Base-by-base conservation (phyloP, 2,113 vertebrate species). In the Pangasianodon gigas region DNA sequence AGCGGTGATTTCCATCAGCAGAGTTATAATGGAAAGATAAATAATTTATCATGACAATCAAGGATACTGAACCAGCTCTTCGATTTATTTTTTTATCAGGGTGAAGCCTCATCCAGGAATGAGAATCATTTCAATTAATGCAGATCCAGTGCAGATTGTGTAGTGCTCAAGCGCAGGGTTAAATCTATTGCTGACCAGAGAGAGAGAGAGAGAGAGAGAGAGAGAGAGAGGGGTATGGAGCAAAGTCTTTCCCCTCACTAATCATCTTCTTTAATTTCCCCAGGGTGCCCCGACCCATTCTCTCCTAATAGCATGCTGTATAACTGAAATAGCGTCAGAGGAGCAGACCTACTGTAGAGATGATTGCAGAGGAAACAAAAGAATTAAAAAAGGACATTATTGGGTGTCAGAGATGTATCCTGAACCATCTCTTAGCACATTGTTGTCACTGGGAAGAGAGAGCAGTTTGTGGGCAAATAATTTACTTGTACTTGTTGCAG, bases 211-310 rank as follows among this genome's bases (percentile, higher is more conserved):
- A 81, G 13, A n/a, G 46, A 52, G 1, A 29, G 75, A 56, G 51
- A 37, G 51, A 8, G 18, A 37, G 52, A 37, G 4, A 10, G 24
- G 6, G 48, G 88, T 85, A 67, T 24, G 24, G 75, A 85, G 84
- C 24, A 51, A 87, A 11, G 44, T 54, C 77, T 80, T 67, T 67
- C 85, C 60, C 51, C 74, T 74, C 77, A 82, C 69, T 91, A 91
- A 90, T 90, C 84, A 89, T 60, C 83, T 69, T 60, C 24, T 89
- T 84, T 93, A 90, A 91, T 91, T 93, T 92, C 91, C 91, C 86
- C 83, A 41, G 74, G 83, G 90, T 74, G 84, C 86, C 67, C 60
- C 44, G 54, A 44, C 77, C 67, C 86, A 75, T 83, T 83, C 75
- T 88, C 29, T 41, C 60, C 88, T 87, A 89, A 89, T 62, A 90